Percentiles rank a stretch among this genome's conserved stretches.
Conservation (phyloP, 2,888 invertebrate species). For the Scaptomyza caliginosa region DNA sequence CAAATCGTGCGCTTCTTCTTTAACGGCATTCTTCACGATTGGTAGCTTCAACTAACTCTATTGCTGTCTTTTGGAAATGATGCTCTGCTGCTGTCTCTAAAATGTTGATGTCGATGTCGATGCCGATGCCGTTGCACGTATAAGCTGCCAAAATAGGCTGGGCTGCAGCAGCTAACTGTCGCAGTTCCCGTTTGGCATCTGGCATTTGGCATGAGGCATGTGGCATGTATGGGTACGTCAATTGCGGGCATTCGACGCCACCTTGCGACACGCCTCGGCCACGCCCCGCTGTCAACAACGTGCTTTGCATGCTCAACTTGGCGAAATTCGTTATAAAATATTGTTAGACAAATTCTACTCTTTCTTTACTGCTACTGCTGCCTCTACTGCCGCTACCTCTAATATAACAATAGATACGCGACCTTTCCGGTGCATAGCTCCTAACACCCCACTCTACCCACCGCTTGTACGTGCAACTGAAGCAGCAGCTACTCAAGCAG, state of each 20-base stretch:
- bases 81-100: not conserved
- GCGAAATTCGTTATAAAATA: constrained; percentile 48
- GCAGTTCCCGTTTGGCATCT: constrained; percentile 17
- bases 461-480: constrained; percentile 46
- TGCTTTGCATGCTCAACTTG: constrained; percentile 65
- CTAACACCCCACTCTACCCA: not conserved
- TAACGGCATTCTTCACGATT: constrained; percentile 13
- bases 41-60: not conserved
- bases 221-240: constrained; percentile 15
- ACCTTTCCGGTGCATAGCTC: constrained; percentile 44
- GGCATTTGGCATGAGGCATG: constrained; percentile 14
- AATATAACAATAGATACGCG: constrained; percentile 52
- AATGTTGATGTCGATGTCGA: not conserved
- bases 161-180: constrained; percentile 46
- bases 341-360: constrained; percentile 39
- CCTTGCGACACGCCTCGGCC: constrained; percentile 39
- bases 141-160: constrained; percentile 45
- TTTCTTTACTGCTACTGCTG: not conserved
- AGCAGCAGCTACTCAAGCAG: constrained; percentile 20
- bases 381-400: constrained; percentile 20
- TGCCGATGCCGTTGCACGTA: constrained; percentile 25
- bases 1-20: constrained; percentile 49
- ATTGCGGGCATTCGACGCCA: constrained; percentile 9
- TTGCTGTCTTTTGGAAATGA: not conserved
- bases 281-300: constrained; percentile 72